These are phyloP conservation scores for Steinernema scapterisci DNA, from an alignment of 2,888 invertebrate species.

Conservation along the genomic window DNA sequence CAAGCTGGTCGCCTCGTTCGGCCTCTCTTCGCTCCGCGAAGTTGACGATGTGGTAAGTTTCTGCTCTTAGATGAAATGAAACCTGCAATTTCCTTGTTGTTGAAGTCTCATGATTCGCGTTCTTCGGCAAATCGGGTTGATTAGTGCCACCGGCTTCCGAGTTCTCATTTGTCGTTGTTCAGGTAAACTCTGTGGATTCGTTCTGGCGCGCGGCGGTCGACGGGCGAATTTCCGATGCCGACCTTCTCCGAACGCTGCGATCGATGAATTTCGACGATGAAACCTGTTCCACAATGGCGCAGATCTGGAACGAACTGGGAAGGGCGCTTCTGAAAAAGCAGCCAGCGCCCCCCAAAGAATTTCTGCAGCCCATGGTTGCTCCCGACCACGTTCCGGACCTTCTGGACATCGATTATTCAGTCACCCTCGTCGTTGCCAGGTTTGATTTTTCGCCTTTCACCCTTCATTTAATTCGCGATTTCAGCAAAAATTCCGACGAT, in stretches of 20 bases:
- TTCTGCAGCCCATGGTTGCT: not conserved
- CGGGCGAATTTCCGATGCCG: not conserved
- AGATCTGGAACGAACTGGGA: conserved; percentile 16
- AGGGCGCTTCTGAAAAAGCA: not conserved
- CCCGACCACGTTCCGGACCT: not conserved
- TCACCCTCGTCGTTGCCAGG: conserved; percentile 10
- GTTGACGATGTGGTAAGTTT: conserved; percentile 6
- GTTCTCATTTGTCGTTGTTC: not conserved
- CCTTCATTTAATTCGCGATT: not conserved
- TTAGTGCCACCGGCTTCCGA: no score
- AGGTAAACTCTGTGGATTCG: conserved; percentile 5
- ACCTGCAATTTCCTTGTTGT: no score
- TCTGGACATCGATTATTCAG: conserved; percentile 7
- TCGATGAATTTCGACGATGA: not conserved
- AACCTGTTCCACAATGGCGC: not conserved
- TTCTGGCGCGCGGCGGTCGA: conserved; percentile 1
- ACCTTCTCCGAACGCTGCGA: not conserved
- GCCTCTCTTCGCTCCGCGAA: not conserved
- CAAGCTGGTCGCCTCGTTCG: conserved; percentile 10
- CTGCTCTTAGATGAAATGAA: not conserved
- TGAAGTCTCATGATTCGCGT: no score
- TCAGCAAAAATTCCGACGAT: conserved; percentile 2
- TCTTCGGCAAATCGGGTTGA: not conserved
- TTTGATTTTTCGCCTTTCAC: not conserved
- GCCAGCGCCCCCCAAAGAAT: not conserved